Evolutionary conservation across 2,797 vertebrate species (phyloP).

Genomic region (Lepus oiostolus): DNA sequence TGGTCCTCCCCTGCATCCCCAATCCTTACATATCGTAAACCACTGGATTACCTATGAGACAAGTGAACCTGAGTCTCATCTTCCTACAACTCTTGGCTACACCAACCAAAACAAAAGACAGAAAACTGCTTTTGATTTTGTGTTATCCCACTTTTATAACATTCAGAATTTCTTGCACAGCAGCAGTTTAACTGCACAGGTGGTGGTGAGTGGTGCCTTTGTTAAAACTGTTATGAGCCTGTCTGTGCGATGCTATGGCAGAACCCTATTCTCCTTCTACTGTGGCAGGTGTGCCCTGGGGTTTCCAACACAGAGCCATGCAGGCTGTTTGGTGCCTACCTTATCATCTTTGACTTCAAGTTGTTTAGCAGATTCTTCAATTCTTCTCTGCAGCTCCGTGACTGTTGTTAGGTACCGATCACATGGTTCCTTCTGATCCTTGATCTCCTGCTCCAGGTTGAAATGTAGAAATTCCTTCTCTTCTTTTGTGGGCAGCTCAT

Average conservation of each 20-base stretch:
- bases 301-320: neutral
- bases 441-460: conserved; percentile 94
- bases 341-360: conserved; percentile 98
- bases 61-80: neutral
- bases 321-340: conserved; percentile 86
- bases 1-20: neutral
- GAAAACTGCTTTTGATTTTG: neutral
- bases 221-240: no score
- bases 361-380: conserved; percentile 95
- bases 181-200: no score
- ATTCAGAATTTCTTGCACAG: no score
- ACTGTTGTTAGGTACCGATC: conserved; percentile 94
- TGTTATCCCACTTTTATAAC: neutral
- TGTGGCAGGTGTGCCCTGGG: neutral
- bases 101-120: neutral
- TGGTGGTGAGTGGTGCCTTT: no score
- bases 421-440: conserved; percentile 94
- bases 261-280: no score
- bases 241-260: neutral
- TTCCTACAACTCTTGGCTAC: neutral
- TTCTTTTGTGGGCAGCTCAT: conserved; percentile 87
- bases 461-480: conserved; percentile 92
- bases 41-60: neutral
- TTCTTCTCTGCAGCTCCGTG: conserved; percentile 95
- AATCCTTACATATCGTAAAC: neutral